Percentiles rank a stretch among this genome's conserved stretches.
These are phyloP conservation scores for Gymnothorax reevesii DNA, from an alignment of 2,797 vertebrate species.

Conservation along the genomic window DNA sequence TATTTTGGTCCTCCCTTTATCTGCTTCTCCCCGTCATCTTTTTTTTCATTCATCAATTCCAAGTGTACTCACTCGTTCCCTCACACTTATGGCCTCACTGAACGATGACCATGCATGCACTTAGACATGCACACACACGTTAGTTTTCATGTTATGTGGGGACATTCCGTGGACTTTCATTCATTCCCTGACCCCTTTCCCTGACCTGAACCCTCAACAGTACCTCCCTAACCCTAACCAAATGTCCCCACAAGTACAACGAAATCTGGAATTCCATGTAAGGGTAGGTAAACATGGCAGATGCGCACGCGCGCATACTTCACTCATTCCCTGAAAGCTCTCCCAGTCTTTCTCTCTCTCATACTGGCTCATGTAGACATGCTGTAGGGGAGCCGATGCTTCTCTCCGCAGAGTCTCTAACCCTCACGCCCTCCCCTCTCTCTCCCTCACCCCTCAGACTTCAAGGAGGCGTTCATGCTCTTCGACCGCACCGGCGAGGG, in stretches of 20 bases:
- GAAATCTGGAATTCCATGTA: too few species aligned
- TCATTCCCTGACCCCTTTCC: too few species aligned
- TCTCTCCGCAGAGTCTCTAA: neutral
- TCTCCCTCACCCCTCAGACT: slow-evolving; percentile 71
- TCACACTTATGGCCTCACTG: neutral
- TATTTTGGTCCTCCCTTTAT: neutral
- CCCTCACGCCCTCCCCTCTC: neutral
- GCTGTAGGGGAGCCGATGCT: neutral
- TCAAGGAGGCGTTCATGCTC: slow-evolving; percentile 93
- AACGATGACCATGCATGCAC: neutral
- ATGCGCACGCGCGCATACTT: neutral
- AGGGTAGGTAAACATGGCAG: too few species aligned
- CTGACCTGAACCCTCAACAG: too few species aligned
- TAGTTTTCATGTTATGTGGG: too few species aligned
- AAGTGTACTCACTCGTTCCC: neutral
- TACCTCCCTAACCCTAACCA: too few species aligned
- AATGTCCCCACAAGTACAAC: too few species aligned
- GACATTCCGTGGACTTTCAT: too few species aligned
- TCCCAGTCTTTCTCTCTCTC: neutral
- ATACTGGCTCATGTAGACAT: neutral
- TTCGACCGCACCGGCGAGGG: slow-evolving; percentile 92
- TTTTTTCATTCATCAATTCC: neutral
- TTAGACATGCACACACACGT: neutral
- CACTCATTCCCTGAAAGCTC: neutral
- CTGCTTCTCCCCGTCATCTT: neutral